Conservation (phyloP, 2,113 vertebrate species). For the Anarrhichthys ocellatus region DNA sequence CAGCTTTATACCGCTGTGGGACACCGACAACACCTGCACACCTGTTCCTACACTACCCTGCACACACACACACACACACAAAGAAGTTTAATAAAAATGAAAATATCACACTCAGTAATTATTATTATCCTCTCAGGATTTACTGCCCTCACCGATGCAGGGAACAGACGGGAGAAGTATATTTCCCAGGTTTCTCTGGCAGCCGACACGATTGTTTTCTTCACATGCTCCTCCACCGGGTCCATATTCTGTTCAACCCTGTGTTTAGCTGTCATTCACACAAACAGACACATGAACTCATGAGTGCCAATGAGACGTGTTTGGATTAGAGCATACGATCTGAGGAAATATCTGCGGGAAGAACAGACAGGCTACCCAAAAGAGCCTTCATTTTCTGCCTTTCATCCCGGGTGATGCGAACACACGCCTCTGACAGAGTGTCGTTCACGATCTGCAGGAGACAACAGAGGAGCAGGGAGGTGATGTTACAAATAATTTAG, state of each 20-base stretch:
- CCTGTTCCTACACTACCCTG: conserved; percentile 96
- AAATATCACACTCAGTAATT: conserved; percentile 1
- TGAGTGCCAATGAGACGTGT: conserved; percentile 41
- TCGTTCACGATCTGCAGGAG: conserved; percentile 90
- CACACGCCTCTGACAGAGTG: conserved; percentile 90
- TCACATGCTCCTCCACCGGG: conserved; percentile 88
- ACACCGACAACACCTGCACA: conserved; percentile 93
- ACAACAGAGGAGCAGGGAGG: conserved; percentile 14
- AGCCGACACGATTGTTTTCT: conserved; percentile 85
- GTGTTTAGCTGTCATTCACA: conserved; percentile 85
- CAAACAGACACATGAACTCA: conserved; percentile 48
- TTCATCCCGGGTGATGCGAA: conserved; percentile 92
- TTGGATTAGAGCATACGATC: conserved; percentile 17
- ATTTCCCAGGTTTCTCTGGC: conserved; percentile 92
- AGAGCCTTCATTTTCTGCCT: conserved; percentile 91
- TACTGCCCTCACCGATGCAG: conserved; percentile 88
- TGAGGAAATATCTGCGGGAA: conserved; percentile 12
- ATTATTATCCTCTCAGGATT: not conserved
- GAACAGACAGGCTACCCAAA: conserved; percentile 87
- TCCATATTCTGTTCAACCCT: conserved; percentile 87
- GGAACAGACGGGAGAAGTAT: conserved; percentile 97
- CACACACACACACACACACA: conserved; percentile 45
- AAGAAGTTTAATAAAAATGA: conserved; percentile 9
- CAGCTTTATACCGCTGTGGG: conserved; percentile 91
- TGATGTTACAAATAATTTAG: conserved; percentile 25